Evolutionary conservation across 2,888 invertebrate genomes (phyloP).

Genomic region (Lymantria dispar): DNA sequence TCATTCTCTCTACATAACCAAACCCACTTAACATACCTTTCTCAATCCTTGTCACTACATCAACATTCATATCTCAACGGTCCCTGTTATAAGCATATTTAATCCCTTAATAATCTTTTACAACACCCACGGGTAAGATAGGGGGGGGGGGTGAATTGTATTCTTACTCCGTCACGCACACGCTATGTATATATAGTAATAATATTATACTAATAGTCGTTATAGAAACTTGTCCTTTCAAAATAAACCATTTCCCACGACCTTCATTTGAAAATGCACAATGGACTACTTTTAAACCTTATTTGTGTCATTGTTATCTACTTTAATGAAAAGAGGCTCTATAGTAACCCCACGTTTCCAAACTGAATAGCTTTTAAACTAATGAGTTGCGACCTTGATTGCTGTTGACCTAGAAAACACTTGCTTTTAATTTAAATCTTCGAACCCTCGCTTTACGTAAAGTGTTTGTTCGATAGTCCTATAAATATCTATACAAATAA

Average conservation of each 20-base stretch:
- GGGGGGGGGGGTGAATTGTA: no score
- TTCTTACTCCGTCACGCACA: no score
- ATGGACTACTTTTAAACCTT: slow-evolving; percentile 23
- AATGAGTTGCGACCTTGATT: slow-evolving; percentile 31
- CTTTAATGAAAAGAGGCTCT: slow-evolving; percentile 26
- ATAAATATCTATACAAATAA: no score
- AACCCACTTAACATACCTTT: no score
- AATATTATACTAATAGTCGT: neutral
- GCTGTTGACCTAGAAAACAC: slow-evolving; percentile 8
- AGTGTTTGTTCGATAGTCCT: no score
- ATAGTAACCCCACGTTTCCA: slow-evolving; percentile 13
- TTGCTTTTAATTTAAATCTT: slow-evolving; percentile 16
- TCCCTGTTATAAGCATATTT: no score
- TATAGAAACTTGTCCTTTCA: neutral
- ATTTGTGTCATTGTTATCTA: slow-evolving; percentile 24
- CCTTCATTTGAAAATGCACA: slow-evolving; percentile 16
- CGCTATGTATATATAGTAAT: no score
- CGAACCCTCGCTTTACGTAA: slow-evolving; percentile 15
- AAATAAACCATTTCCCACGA: slow-evolving; percentile 3
- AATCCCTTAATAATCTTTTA: no score
- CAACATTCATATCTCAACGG: no score
- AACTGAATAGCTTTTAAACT: slow-evolving; percentile 26
- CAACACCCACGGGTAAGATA: no score
- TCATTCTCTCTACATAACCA: no score
- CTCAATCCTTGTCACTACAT: no score